Conservation (phyloP, 2,888 invertebrate genomes). For the Apamea sordens region DNA sequence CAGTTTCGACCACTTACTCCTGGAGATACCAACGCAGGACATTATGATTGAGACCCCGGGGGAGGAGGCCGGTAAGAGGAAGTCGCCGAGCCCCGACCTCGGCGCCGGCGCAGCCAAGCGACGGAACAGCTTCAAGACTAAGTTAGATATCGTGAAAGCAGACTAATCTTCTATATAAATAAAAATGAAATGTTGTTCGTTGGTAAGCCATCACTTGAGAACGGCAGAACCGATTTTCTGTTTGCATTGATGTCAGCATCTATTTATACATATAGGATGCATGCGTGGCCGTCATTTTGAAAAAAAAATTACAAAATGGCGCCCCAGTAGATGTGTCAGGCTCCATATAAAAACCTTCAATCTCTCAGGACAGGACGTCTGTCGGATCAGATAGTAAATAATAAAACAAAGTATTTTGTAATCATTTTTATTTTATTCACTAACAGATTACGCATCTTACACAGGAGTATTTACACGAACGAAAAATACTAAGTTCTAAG, state of each 20-base stretch:
- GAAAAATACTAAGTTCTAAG: constrained; percentile 76
- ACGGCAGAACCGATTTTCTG: not conserved
- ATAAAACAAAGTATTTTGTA: constrained; percentile 72
- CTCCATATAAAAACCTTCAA: too few relatives aligned
- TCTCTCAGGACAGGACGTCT: too few relatives aligned
- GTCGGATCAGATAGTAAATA: not conserved
- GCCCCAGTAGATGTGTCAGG: too few relatives aligned
- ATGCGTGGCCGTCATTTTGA: too few relatives aligned
- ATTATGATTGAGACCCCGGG: constrained; percentile 77
- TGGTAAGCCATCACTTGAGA: not conserved
- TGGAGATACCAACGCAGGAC: constrained; percentile 83
- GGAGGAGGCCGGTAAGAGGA: constrained; percentile 73
- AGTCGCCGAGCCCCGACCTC: constrained; percentile 74
- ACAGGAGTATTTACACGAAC: constrained; percentile 83
- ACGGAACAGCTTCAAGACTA: constrained; percentile 69
- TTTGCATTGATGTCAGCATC: too few relatives aligned
- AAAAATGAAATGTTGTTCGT: not conserved
- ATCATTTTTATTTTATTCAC: constrained; percentile 84
- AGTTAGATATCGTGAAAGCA: constrained; percentile 73
- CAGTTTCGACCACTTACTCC: constrained; percentile 79
- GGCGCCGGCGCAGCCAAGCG: constrained; percentile 71
- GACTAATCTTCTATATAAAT: constrained; percentile 31
- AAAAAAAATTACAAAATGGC: too few relatives aligned
- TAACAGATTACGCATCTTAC: constrained; percentile 83
- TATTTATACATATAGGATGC: too few relatives aligned